Conservation (phyloP, 2,888 invertebrate species). For the Elgonia sp. region DNA sequence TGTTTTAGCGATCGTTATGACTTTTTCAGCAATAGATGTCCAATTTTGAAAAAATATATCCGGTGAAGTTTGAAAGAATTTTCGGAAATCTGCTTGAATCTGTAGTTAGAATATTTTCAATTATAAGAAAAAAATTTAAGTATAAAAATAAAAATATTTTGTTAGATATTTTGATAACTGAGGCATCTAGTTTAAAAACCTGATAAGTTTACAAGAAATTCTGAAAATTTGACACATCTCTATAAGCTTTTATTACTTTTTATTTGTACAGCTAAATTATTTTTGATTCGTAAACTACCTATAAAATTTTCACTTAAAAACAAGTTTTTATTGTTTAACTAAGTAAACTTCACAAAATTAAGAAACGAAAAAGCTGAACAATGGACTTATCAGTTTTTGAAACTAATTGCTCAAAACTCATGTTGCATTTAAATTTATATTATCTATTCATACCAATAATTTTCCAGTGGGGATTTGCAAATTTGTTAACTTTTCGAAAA, state of each 20-base stretch:
- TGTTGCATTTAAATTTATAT: not conserved
- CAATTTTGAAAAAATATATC: slow-evolving; percentile 16
- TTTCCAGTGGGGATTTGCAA: not conserved
- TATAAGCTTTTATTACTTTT: too few relatives aligned
- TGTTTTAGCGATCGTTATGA: slow-evolving; percentile 21
- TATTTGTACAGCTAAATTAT: too few relatives aligned
- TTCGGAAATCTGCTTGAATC: slow-evolving; percentile 26
- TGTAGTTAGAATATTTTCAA: not conserved
- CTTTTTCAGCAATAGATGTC: slow-evolving; percentile 5
- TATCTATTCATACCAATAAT: not conserved
- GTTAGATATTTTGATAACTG: not conserved
- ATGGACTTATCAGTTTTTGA: too few relatives aligned
- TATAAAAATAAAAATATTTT: slow-evolving; percentile 3
- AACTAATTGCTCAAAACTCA: too few relatives aligned
- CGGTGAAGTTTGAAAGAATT: not conserved
- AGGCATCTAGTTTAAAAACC: too few relatives aligned
- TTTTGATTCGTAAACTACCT: too few relatives aligned
- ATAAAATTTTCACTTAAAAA: too few relatives aligned
- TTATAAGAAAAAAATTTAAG: not conserved
- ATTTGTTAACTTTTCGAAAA: not conserved
- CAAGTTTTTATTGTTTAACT: too few relatives aligned
- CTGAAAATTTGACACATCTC: too few relatives aligned
- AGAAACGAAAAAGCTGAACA: too few relatives aligned
- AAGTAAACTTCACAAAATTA: too few relatives aligned
- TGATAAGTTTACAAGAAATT: too few relatives aligned